Evolutionary conservation across 2,888 invertebrate species (phyloP), one percentile per base, ranked within the genome.

Genomic region (Lasioglossum vierecki): DNA sequence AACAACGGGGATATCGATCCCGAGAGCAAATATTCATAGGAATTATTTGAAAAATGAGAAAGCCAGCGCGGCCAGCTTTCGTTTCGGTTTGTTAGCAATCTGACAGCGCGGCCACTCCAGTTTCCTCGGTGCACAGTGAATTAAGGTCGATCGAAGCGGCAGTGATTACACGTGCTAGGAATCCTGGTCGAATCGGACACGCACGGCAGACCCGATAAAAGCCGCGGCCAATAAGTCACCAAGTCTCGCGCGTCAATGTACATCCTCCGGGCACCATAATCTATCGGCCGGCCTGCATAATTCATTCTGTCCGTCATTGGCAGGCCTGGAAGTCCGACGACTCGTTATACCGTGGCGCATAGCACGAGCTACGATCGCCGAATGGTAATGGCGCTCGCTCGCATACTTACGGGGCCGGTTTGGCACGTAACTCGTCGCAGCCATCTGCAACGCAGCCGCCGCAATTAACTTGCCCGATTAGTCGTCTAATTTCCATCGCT

Each of bases 261-360:
- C 85, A 91, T 91, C 89, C 88, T 91, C 87, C 80, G 63, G 78
- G 86, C 86, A 81, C 88, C 88, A 91, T 91, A 91, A 91, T 90
- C 90, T 86, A 46, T 88, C 83, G 90, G 78, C 87, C 85, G 84
- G 85, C 86, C 91, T 91, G 91, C 91, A 91, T 91, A 91, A 91
- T 91, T 91, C 91, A 91, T 91, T 91, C 82, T 78, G 79, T 76
- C 83, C 85, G 89, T 89, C 88, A 89, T 90, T 89, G 87, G 87
- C 87, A 88, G 90, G 80, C 87, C 82, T 82, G 83, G 78, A 82
- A 89, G 88, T 86, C 89, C 86, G 82, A 87, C 84, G 91, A 88
- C 88, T 90, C 91, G 88, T 90, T 88, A 88, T 88, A 89, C 63
- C 79, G 75, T 60, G 84, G 81, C 85, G 78, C 76, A 81, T 53